Base-by-base conservation (phyloP, 2,797 vertebrate genomes). In the Todus mexicanus region DNA sequence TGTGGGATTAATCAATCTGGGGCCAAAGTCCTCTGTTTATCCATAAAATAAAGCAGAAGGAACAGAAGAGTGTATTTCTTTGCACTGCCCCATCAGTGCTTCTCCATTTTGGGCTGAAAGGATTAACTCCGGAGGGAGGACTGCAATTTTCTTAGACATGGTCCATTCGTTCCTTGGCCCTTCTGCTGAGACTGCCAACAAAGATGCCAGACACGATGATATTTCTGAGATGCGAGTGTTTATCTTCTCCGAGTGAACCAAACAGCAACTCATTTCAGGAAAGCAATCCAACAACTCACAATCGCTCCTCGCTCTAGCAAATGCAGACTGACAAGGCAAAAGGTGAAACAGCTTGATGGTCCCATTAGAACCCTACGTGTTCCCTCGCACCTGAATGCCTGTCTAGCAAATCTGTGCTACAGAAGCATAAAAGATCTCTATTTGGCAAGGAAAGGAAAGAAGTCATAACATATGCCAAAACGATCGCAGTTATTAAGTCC, bases 251-350 rank as follows among this genome's bases (percentile, higher is more conserved):
- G 40, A 89, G 75, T 5, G 65, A 92, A 78, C 27, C 82, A 69
- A 91, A 89, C 10, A 83, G 76, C 69, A 83, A 19, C 79, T 93
- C 72, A 80, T 80, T 89, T 69, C 78, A 92, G 87, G 78, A 82
- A 89, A 93, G 78, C 78, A 87, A 96, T 75, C 80, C 94, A 89
- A 65, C 71, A 93, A 64, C 71, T 76, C 86, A 25, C 74, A 84
- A 74, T 25, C 12, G 11, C 77, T 82, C 68, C 75, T 77, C 9
- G 23, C 72, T 87, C 71, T 50, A 63, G 68, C 73, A 90, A 78
- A 86, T 11, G 60, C 74, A 84, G 84, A 82, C 50, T 66, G 81
- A 87, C 68, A 73, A 85, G 47, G 84, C 51, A 95, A 94, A 77
- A 87, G 88, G 68, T 79, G 81, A 84, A 92, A 70, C 48, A 59